Conservation (phyloP, 2,113 vertebrate species). For the Dunckerocampus dactyliophorus region DNA sequence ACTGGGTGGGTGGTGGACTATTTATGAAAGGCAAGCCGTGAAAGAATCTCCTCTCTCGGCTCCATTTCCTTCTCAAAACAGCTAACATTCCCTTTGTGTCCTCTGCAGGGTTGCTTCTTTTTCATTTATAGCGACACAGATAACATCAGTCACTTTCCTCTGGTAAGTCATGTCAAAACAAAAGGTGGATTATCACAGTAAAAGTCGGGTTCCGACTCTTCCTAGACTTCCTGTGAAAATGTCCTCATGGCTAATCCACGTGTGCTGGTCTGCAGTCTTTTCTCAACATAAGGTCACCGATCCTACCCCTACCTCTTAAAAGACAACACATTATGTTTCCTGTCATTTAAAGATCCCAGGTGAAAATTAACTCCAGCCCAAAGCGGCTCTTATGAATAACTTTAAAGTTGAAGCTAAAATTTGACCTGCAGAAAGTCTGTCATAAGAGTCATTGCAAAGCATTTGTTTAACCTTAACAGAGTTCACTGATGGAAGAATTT, state of each 20-base stretch:
- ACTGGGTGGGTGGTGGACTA: conserved; percentile 17
- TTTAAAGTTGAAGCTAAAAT: conserved; percentile 25
- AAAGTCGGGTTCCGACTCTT: conserved; percentile 5
- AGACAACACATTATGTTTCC: conserved; percentile 36
- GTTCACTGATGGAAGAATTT: conserved; percentile 5
- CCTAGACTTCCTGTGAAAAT: conserved; percentile 1
- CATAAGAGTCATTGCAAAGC: conserved; percentile 10
- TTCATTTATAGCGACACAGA: not conserved
- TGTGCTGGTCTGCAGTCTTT: conserved; percentile 40
- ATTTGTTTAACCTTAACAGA: conserved; percentile 6
- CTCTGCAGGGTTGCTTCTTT: not conserved
- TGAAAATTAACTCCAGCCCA: conserved; percentile 39
- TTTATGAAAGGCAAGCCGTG: conserved; percentile 44
- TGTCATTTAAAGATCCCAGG: conserved; percentile 29
- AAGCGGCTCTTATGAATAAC: conserved; percentile 25
- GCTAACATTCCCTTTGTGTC: not conserved
- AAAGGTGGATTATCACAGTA: conserved; percentile 1
- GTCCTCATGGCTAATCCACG: conserved; percentile 53
- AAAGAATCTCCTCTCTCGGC: conserved; percentile 15
- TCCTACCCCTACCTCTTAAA: conserved; percentile 26
- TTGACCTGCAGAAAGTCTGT: conserved; percentile 26
- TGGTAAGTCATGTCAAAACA: conserved; percentile 3
- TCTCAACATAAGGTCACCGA: conserved; percentile 44
- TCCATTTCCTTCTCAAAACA: conserved; percentile 19
- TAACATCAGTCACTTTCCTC: conserved; percentile 6